phyloP scores from a whole-genome alignment of 2,888 invertebrate genomes.

The Lepas anatifera region DNA sequence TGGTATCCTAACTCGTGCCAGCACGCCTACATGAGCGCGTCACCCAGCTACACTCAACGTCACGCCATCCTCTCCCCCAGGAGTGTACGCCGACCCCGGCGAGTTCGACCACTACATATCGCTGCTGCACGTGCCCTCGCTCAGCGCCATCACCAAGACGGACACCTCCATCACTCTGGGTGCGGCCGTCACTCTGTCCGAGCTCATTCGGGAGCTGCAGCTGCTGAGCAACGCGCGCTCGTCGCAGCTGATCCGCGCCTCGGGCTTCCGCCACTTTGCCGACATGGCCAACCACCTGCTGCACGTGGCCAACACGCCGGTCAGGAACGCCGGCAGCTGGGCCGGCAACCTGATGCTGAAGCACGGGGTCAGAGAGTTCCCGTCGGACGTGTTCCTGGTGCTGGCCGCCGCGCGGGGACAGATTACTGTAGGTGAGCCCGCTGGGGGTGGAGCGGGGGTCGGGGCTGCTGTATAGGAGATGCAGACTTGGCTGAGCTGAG shows the following conservation, averaged over 20 bases:
- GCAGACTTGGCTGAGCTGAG: too few relatives aligned
- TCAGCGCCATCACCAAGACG: neutral
- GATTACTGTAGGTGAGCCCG: slow-evolving; percentile 20
- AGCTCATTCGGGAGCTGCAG: neutral
- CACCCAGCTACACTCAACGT: too few relatives aligned
- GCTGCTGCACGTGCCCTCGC: neutral
- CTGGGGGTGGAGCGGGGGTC: too few relatives aligned
- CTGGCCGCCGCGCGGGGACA: slow-evolving; percentile 25
- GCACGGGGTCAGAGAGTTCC: slow-evolving; percentile 31
- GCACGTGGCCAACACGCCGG: neutral
- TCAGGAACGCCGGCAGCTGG: slow-evolving; percentile 29
- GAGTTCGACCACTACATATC: neutral
- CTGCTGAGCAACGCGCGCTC: too few relatives aligned
- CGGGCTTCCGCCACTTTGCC: neutral
- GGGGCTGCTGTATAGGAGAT: too few relatives aligned
- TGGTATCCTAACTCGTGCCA: too few relatives aligned
- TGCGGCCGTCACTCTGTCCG: neutral
- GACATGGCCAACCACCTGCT: neutral
- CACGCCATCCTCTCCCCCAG: neutral
- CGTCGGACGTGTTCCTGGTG: slow-evolving; percentile 31
- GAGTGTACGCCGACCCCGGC: neutral
- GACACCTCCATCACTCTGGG: neutral
- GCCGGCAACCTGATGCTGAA: slow-evolving; percentile 35
- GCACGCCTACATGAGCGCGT: too few relatives aligned
- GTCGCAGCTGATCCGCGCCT: too few relatives aligned